Evolutionary conservation across 2,888 invertebrate species (phyloP).

Genomic region (Ormyrus nitidulus): DNA sequence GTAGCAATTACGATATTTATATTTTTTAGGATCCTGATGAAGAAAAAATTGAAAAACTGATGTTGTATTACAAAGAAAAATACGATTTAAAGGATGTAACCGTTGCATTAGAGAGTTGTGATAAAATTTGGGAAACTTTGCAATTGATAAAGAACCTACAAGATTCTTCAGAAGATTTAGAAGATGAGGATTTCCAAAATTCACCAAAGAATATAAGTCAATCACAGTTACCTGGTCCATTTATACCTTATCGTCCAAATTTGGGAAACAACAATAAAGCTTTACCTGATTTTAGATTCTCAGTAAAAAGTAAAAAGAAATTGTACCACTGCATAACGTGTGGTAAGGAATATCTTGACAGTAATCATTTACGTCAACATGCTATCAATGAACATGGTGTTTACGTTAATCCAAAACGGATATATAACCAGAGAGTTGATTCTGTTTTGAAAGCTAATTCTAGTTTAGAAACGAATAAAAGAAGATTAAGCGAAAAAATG

Average conservation of each 20-base stretch:
- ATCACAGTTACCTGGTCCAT: constrained; percentile 25
- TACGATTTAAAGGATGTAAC: constrained; percentile 63
- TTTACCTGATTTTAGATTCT: constrained; percentile 67
- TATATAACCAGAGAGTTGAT: constrained; percentile 24
- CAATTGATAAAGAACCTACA: constrained; percentile 66
- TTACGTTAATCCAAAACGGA: constrained; percentile 50
- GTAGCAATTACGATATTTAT: not conserved
- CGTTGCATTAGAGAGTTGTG: constrained; percentile 68
- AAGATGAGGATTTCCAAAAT: constrained; percentile 42
- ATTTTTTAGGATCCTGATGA: constrained; percentile 49
- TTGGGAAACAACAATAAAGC: constrained; percentile 62
- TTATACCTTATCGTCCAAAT: constrained; percentile 63
- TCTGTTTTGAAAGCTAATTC: not conserved
- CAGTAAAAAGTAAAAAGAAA: constrained; percentile 63
- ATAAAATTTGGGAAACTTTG: constrained; percentile 73
- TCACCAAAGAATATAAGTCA: constrained; percentile 44
- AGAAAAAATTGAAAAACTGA: constrained; percentile 37
- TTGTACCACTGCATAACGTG: constrained; percentile 67
- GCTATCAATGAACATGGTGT: constrained; percentile 64
- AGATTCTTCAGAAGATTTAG: constrained; percentile 10
- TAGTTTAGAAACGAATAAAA: constrained; percentile 12
- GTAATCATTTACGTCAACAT: constrained; percentile 62
- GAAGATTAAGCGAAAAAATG: constrained; percentile 10
- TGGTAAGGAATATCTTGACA: constrained; percentile 64
- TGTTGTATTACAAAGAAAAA: constrained; percentile 57